Evolutionary conservation across 2,113 vertebrate species (phyloP), one percentile per base, ranked within the genome.

Genomic region (Heterotilapia buettikoferi): DNA sequence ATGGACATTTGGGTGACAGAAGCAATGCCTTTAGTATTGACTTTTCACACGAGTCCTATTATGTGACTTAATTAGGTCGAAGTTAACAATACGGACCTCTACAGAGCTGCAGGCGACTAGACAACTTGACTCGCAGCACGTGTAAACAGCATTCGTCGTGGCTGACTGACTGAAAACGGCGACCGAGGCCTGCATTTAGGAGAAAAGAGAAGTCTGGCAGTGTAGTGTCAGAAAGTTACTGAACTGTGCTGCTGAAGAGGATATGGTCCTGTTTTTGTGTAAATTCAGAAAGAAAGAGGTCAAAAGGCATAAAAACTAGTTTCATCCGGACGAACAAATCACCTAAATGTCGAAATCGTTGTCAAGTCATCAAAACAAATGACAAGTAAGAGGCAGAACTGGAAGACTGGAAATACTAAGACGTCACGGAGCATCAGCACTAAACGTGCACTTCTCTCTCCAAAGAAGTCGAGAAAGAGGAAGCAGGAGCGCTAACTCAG

Each of bases 401-500:
- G 68, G 38, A n/a, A 50, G 85, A 90, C 56, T 88, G 88, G 91
- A 92, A 95, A 92, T 76, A 89, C 24, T 82, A 53, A 91, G 56
- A 94, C 90, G 88, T 93, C 95, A 95, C 86, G 5, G 59, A 84
- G 71, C 88, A 50, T 86, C 78, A 19, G 85, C 71, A 73, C 21
- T 68, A 84, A 89, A 95, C 89, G 85, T 94, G 90, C 88, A 93
- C 90, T 95, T 95, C 92, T 94, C 84, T 86, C 82, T 92, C 86
- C 40, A 83, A 85, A 45, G 29, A 84, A 76, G 85, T 43, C 33
- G 52, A 88, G 90, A 95, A 95, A 95, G 90, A 79, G 94, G 96
- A 97, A 96, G 94, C 68, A 90, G 81, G 91, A 97, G 90, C 84
- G 95, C 95, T 73, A 82, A 12, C 82, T 95, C 93, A 92, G 96